These are phyloP conservation scores for Lithobius niger DNA, from an alignment of 1,140 invertebrate species.

Conservation along the genomic window DNA sequence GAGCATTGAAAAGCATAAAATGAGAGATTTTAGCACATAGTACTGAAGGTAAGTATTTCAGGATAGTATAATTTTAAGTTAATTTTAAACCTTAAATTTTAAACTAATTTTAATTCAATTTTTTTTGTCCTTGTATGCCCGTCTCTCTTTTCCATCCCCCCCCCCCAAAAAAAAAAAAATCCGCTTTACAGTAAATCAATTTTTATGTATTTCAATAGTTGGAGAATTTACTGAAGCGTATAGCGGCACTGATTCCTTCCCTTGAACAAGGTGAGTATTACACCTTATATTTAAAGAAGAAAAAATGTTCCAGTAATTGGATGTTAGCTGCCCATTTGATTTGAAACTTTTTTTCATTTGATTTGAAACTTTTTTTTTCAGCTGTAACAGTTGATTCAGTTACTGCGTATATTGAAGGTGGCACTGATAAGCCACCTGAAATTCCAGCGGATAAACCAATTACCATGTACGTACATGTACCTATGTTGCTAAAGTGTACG, in stretches of 20 bases:
- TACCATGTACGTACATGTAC: background rate
- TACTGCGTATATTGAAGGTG: conserved; percentile 26
- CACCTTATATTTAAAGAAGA: no score
- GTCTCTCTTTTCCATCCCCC: no score
- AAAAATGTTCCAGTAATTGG: background rate
- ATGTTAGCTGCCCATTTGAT: background rate
- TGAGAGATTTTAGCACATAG: no score
- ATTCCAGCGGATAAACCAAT: background rate
- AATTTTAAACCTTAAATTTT: no score
- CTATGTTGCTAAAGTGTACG: no score
- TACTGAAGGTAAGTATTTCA: no score
- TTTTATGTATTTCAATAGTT: conserved; percentile 21
- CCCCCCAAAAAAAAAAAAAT: no score
- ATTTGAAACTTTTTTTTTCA: background rate
- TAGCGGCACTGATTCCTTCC: conserved; percentile 53
- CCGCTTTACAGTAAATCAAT: no score
- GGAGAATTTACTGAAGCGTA: conserved; percentile 58
- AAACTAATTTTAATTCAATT: no score
- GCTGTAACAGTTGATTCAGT: conserved; percentile 18
- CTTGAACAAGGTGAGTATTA: background rate
- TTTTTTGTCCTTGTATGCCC: no score
- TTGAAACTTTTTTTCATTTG: background rate
- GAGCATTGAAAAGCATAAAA: no score
- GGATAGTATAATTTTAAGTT: no score
- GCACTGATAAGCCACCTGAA: conserved; percentile 6